Evolutionary conservation across 2,113 vertebrate species (phyloP).

Genomic region (Corythoichthys intestinalis): DNA sequence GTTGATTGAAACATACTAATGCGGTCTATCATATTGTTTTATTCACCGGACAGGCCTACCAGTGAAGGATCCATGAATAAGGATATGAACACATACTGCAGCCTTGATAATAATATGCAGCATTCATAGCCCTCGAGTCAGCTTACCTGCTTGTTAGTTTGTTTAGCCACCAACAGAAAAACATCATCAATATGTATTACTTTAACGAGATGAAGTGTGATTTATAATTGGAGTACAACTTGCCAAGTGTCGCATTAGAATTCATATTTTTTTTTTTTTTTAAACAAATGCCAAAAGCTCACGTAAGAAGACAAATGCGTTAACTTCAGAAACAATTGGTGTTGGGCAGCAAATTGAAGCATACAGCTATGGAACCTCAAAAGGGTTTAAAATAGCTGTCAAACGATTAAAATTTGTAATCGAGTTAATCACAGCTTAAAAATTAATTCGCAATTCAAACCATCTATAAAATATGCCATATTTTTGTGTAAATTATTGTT

Average conservation of each 20-base stretch:
- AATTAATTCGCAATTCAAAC: no score
- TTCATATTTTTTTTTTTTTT: conserved; percentile 8
- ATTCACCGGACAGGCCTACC: neutral
- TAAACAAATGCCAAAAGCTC: conserved; percentile 16
- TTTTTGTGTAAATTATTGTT: no score
- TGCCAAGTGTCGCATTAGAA: conserved; percentile 48
- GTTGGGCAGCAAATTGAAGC: conserved; percentile 14
- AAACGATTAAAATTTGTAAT: no score
- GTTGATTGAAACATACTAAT: neutral
- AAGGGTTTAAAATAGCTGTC: no score
- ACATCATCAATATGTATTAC: conserved; percentile 43
- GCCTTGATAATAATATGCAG: neutral
- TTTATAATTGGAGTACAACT: conserved; percentile 42
- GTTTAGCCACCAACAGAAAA: conserved; percentile 36
- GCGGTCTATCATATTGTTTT: neutral
- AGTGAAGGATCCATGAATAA: neutral
- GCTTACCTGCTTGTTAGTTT: conserved; percentile 19
- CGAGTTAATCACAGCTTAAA: no score
- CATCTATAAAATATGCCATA: no score
- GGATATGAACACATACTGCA: neutral
- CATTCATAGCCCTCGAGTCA: conserved; percentile 1
- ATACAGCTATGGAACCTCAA: neutral
- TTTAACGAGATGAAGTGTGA: conserved; percentile 33
- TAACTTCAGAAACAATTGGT: conserved; percentile 19
- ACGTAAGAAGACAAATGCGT: conserved; percentile 24